These are phyloP conservation scores for Rhogogaster chlorosoma DNA, from an alignment of 2,888 invertebrate species.

Conservation along the genomic window DNA sequence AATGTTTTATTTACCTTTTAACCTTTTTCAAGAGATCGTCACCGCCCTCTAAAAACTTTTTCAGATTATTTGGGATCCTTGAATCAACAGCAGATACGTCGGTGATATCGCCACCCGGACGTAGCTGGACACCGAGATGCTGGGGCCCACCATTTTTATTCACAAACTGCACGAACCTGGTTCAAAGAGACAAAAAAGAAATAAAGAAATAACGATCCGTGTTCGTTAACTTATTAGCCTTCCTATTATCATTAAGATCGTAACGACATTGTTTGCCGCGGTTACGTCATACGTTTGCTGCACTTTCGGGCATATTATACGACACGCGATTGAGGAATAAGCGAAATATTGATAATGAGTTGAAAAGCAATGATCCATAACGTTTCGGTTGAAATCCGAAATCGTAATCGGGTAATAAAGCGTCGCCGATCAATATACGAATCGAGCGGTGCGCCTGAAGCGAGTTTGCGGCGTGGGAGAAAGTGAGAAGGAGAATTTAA, in stretches of 20 bases:
- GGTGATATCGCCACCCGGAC: slow-evolving; percentile 84
- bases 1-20: slow-evolving; percentile 77
- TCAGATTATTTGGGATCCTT: slow-evolving; percentile 80
- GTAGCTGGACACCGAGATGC: slow-evolving; percentile 85
- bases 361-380: background rate
- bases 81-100: slow-evolving; percentile 82
- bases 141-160: slow-evolving; percentile 81
- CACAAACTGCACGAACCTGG: slow-evolving; percentile 86
- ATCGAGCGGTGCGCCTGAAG: background rate
- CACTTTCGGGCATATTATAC: background rate
- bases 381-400: background rate
- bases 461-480: background rate
- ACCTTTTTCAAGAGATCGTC: slow-evolving; percentile 79
- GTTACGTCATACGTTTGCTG: background rate
- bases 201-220: background rate
- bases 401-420: background rate
- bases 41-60: slow-evolving; percentile 80
- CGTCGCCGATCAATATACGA: background rate
- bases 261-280: background rate
- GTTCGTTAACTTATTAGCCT: background rate
- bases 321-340: no score
- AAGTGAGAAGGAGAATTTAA: background rate
- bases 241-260: background rate
- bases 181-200: background rate
- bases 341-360: background rate